These are phyloP conservation scores for Oreohelix idahoensis DNA, from an alignment of 1,140 invertebrate genomes.

Conservation along the genomic window DNA sequence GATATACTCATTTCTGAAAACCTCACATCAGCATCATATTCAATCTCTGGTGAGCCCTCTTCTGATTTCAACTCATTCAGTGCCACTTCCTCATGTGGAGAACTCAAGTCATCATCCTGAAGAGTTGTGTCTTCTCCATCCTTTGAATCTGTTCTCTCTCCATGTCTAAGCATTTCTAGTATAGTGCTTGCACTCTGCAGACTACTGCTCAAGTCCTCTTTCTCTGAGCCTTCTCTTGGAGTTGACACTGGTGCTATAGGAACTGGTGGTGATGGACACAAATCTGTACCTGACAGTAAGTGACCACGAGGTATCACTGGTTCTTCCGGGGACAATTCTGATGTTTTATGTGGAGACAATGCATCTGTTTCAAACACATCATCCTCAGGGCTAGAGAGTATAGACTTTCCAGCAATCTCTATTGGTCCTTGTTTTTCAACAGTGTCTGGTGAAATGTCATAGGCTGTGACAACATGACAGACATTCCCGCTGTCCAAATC, in stretches of 20 bases:
- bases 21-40: slow-evolving; percentile 45
- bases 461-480: slow-evolving; percentile 68
- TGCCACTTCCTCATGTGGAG: slow-evolving; percentile 73
- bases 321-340: not conserved
- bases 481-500: slow-evolving; percentile 71
- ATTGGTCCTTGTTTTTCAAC: slow-evolving; percentile 68
- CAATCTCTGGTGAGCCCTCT: slow-evolving; percentile 51
- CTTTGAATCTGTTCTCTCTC: slow-evolving; percentile 40
- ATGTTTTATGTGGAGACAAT: slow-evolving; percentile 46
- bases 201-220: slow-evolving; percentile 48
- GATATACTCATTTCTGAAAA: slow-evolving; percentile 38
- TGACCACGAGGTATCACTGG: slow-evolving; percentile 15
- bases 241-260: slow-evolving; percentile 48
- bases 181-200: slow-evolving; percentile 54
- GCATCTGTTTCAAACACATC: slow-evolving; percentile 77
- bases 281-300: slow-evolving; percentile 47
- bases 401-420: slow-evolving; percentile 64
- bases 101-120: slow-evolving; percentile 58
- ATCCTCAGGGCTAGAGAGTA: slow-evolving; percentile 72
- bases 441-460: slow-evolving; percentile 71
- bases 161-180: slow-evolving; percentile 48
- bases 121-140: slow-evolving; percentile 43
- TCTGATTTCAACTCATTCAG: slow-evolving; percentile 68
- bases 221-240: slow-evolving; percentile 48
- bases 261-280: slow-evolving; percentile 59